These are phyloP conservation scores for Marronus borbonicus DNA, from an alignment of 2,888 invertebrate genomes.

Conservation along the genomic window DNA sequence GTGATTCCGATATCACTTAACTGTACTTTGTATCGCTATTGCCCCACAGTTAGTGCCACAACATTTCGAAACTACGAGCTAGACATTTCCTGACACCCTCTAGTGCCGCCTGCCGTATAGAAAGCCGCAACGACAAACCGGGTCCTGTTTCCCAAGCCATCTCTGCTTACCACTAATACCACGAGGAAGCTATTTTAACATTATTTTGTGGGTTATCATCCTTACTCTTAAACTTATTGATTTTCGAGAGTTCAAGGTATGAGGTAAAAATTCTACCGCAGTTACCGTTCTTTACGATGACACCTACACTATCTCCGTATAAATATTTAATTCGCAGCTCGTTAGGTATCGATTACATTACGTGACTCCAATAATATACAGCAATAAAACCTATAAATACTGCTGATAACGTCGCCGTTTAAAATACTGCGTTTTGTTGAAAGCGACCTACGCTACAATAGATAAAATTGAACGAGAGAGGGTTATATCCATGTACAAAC, in stretches of 20 bases:
- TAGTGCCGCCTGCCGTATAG: too few species aligned
- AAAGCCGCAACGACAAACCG: too few species aligned
- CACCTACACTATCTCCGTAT: background rate
- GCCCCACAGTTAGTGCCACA: too few species aligned
- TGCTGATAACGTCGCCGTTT: background rate
- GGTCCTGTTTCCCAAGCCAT: too few species aligned
- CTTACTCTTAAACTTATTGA: background rate
- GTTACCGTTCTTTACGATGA: background rate
- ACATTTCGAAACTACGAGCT: too few species aligned
- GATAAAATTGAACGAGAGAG: background rate
- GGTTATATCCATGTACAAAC: background rate
- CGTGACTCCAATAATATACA: background rate
- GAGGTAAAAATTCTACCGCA: background rate
- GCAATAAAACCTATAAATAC: background rate
- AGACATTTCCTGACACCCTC: too few species aligned
- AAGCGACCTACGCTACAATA: background rate
- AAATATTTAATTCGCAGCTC: background rate
- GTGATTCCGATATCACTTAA: too few species aligned
- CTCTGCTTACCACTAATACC: too few species aligned
- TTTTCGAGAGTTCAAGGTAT: background rate
- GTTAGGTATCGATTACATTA: conserved; percentile 3
- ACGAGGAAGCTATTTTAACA: too few species aligned
- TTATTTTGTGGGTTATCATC: too few species aligned
- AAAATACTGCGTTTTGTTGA: background rate
- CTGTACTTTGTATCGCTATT: too few species aligned